These are phyloP conservation scores for Drosophila flavopinicola DNA, from an alignment of 2,888 invertebrate genomes.

Conservation along the genomic window DNA sequence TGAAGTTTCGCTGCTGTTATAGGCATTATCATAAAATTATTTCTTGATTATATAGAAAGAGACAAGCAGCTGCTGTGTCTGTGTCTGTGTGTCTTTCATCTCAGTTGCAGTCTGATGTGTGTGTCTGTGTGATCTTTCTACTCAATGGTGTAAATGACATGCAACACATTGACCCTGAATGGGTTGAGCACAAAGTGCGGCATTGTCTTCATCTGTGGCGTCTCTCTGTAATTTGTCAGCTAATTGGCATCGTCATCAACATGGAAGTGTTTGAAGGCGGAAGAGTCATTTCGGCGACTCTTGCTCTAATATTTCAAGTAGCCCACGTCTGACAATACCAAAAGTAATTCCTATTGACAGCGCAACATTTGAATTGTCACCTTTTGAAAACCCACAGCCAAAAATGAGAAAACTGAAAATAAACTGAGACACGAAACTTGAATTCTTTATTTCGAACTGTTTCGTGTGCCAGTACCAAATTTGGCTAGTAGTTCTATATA, in stretches of 20 bases:
- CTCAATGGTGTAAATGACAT: conserved; percentile 41
- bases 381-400: conserved; percentile 31
- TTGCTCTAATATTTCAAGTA: conserved; percentile 6
- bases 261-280: conserved; percentile 46
- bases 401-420: too few relatives aligned
- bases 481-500: conserved; percentile 43
- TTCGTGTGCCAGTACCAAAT: conserved; percentile 59
- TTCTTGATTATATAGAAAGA: conserved; percentile 42
- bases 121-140: conserved; percentile 34
- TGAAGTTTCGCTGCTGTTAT: conserved; percentile 32
- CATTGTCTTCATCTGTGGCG: conserved; percentile 57
- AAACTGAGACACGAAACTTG: conserved; percentile 33
- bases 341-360: conserved; percentile 66
- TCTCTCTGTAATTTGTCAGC: conserved; percentile 63
- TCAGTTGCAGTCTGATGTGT: conserved; percentile 32
- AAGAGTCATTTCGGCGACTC: conserved; percentile 19
- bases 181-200: conserved; percentile 49
- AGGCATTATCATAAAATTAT: conserved; percentile 54
- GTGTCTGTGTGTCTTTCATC: conserved; percentile 50
- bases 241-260: conserved; percentile 37
- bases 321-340: conserved; percentile 31
- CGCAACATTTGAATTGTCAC: conserved; percentile 66
- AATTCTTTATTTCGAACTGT: conserved; percentile 54
- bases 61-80: conserved; percentile 15
- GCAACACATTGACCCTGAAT: conserved; percentile 75